Evolutionary conservation across 1,140 invertebrate genomes (phyloP).

Genomic region (Galleria mellonella): DNA sequence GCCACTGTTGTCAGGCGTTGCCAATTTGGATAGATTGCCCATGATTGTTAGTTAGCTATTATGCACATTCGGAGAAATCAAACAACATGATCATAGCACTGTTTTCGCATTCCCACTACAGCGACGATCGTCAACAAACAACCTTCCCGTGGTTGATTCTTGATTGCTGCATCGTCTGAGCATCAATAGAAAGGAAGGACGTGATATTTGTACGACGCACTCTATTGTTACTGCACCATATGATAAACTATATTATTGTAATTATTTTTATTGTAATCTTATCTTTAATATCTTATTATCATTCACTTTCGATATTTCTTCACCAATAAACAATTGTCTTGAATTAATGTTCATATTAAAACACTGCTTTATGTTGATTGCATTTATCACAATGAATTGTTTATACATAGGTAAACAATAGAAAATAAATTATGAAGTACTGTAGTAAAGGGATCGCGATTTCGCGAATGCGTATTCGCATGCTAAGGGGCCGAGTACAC

Average conservation of each 20-base stretch:
- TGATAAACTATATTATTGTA: conserved; percentile 31
- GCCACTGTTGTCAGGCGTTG: conserved; percentile 52
- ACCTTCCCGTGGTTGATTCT: conserved; percentile 5
- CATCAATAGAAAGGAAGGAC: conserved; percentile 50
- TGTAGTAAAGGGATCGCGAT: too few species aligned
- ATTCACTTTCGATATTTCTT: conserved; percentile 33
- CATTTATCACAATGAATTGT: too few species aligned
- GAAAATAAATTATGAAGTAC: neutral
- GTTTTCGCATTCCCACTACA: conserved; percentile 34
- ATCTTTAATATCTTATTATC: conserved; percentile 37
- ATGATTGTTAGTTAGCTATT: conserved; percentile 33
- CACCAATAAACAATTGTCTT: conserved; percentile 15
- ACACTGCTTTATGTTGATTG: too few species aligned
- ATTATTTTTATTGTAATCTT: conserved; percentile 34
- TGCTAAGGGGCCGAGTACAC: conserved; percentile 15
- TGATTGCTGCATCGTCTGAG: conserved; percentile 17
- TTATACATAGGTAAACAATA: neutral
- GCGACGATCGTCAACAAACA: conserved; percentile 24
- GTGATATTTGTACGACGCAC: conserved; percentile 30
- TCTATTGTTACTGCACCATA: conserved; percentile 25
- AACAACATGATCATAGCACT: conserved; percentile 17
- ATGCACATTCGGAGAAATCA: conserved; percentile 25
- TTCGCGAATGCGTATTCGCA: too few species aligned
- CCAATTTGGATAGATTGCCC: conserved; percentile 40
- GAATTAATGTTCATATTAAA: too few species aligned